phyloP scores from a whole-genome alignment of 2,888 invertebrate genomes.

The Antheraea assamensis region DNA sequence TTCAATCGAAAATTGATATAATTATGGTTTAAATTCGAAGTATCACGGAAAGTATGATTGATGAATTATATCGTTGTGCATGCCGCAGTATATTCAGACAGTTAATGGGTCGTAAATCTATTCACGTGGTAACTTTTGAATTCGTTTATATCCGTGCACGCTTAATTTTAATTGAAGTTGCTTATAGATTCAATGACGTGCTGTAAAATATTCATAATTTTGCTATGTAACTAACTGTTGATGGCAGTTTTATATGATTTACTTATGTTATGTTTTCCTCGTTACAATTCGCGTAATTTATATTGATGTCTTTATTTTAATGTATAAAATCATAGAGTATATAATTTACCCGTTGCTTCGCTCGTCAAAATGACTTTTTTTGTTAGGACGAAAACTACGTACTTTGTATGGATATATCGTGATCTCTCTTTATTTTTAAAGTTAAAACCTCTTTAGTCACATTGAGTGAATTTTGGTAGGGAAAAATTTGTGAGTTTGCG shows the following conservation, averaged over 20 bases:
- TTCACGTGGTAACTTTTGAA: constrained; percentile 36
- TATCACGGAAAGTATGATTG: not conserved
- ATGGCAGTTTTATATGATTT: not conserved
- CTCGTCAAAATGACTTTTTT: too few relatives aligned
- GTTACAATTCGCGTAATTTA: not conserved
- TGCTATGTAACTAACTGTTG: not conserved
- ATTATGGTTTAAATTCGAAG: not conserved
- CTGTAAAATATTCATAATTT: not conserved
- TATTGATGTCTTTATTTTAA: too few relatives aligned
- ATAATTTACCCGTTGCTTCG: too few relatives aligned
- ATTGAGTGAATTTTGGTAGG: too few relatives aligned
- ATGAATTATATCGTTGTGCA: constrained; percentile 7
- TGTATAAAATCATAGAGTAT: too few relatives aligned
- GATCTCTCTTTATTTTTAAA: too few relatives aligned
- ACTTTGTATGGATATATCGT: too few relatives aligned
- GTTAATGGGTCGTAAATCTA: constrained; percentile 49
- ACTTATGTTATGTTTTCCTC: not conserved
- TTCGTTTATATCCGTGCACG: constrained; percentile 31
- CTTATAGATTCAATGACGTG: not conserved
- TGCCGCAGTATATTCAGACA: constrained; percentile 11
- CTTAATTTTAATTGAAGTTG: constrained; percentile 26
- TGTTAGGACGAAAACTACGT: too few relatives aligned
- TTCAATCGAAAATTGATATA: not conserved
- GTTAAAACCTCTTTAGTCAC: too few relatives aligned
- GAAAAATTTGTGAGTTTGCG: too few relatives aligned